Evolutionary conservation across 2,797 vertebrate species (phyloP).

Genomic region (Mus caroli): DNA sequence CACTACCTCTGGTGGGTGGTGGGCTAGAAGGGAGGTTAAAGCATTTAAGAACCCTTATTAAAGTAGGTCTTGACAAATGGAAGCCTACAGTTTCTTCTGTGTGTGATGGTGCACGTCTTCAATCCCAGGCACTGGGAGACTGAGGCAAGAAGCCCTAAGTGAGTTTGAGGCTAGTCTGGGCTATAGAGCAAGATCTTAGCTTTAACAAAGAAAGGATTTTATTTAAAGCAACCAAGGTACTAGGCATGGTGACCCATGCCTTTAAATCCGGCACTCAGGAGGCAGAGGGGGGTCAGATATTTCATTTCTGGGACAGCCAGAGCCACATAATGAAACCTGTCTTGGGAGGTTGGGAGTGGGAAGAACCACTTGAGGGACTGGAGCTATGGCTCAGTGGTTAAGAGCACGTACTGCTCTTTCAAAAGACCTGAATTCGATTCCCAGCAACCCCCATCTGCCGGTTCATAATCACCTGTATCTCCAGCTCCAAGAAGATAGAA

Average conservation of each 20-base stretch:
- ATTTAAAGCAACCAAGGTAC: not conserved
- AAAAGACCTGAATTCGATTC: not conserved
- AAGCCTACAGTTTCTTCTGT: not conserved
- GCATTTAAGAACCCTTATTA: not conserved
- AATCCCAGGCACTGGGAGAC: not conserved
- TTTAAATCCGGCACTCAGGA: not conserved
- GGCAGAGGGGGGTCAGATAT: not conserved
- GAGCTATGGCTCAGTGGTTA: not conserved
- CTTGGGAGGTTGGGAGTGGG: not conserved
- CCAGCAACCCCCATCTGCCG: not conserved
- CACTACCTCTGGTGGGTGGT: no score
- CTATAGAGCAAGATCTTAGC: not conserved
- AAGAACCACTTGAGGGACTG: not conserved
- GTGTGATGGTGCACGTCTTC: not conserved
- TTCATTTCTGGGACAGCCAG: not conserved
- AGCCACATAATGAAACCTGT: not conserved
- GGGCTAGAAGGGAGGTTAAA: no score
- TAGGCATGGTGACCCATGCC: not conserved
- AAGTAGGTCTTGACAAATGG: not conserved
- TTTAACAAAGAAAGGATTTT: not conserved
- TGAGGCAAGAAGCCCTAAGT: not conserved
- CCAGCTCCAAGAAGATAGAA: not conserved
- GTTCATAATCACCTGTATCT: not conserved
- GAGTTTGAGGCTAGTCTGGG: not conserved
- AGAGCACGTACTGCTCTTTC: not conserved